phyloP scores from a whole-genome alignment of 2,888 invertebrate genomes.

The Xestia sexstrigata region DNA sequence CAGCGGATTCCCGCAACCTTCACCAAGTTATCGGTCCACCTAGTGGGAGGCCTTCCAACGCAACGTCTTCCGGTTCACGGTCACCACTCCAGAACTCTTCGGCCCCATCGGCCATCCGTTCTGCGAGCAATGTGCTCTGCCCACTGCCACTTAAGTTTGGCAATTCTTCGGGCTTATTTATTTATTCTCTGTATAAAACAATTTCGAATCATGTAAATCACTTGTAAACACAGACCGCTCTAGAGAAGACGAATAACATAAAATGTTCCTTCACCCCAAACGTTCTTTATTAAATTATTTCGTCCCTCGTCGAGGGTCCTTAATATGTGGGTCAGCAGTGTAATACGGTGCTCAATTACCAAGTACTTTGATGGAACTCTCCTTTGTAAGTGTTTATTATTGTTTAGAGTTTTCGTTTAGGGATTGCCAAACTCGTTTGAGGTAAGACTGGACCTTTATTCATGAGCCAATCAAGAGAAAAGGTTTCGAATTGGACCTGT shows the following conservation, averaged over 20 bases:
- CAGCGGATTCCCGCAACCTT: no score
- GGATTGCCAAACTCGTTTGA: background rate
- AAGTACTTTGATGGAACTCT: conserved; percentile 14
- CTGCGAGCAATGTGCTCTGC: no score
- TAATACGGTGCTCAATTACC: conserved; percentile 26
- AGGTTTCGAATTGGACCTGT: background rate
- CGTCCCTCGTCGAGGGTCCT: background rate
- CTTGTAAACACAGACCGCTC: conserved; percentile 2
- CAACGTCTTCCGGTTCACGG: no score
- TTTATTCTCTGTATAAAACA: background rate
- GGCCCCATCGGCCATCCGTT: no score
- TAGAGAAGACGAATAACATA: background rate
- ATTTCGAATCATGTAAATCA: background rate
- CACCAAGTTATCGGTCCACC: no score
- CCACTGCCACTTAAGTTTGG: no score
- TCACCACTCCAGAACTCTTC: no score
- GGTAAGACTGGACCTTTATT: conserved; percentile 12
- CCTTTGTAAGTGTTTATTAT: conserved; percentile 2
- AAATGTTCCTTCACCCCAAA: conserved; percentile 3
- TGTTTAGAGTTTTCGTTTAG: conserved; percentile 1
- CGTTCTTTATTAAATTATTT: conserved; percentile 19
- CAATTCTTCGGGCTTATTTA: no score
- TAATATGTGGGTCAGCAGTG: conserved; percentile 11
- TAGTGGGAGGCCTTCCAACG: no score
- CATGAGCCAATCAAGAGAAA: conserved; percentile 11